These are phyloP conservation scores for Phortica variegata DNA, from an alignment of 1,140 invertebrate species.

Conservation along the genomic window DNA sequence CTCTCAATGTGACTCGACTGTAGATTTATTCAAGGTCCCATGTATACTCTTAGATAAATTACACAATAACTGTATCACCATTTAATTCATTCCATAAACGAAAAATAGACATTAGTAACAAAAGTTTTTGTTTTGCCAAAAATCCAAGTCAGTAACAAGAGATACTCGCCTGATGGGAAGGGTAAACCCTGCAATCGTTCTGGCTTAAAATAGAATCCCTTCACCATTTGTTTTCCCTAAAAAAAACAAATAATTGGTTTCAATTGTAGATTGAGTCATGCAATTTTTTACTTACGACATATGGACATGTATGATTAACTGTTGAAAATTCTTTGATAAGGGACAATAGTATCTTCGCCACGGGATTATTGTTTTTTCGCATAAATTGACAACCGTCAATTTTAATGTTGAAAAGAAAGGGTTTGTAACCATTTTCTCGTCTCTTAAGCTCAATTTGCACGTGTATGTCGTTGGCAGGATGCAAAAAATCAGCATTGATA, in stretches of 20 bases:
- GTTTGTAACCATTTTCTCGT: conserved; percentile 30
- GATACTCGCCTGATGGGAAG: conserved; percentile 22
- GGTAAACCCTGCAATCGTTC: not conserved
- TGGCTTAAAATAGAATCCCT: conserved; percentile 15
- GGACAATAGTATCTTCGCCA: conserved; percentile 11
- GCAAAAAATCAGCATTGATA: conserved; percentile 6
- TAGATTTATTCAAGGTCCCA: no score
- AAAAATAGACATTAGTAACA: conserved; percentile 21
- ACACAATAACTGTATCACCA: no score
- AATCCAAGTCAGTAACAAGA: conserved; percentile 18
- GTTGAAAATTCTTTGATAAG: conserved; percentile 27
- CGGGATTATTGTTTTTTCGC: conserved; percentile 13
- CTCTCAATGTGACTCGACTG: no score
- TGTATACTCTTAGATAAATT: no score
- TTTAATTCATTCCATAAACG: conserved; percentile 12
- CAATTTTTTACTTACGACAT: conserved; percentile 13
- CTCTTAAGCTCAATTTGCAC: conserved; percentile 8
- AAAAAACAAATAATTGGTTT: not conserved
- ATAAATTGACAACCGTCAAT: conserved; percentile 28
- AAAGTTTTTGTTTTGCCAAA: conserved; percentile 18
- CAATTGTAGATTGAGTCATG: not conserved
- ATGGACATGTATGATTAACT: conserved; percentile 32
- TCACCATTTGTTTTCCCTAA: conserved; percentile 19
- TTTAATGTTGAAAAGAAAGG: conserved; percentile 18
- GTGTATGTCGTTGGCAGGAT: conserved; percentile 8